These are phyloP conservation scores for Mastomys natalensis DNA, from an alignment of 2,113 vertebrate genomes.

Conservation along the genomic window DNA sequence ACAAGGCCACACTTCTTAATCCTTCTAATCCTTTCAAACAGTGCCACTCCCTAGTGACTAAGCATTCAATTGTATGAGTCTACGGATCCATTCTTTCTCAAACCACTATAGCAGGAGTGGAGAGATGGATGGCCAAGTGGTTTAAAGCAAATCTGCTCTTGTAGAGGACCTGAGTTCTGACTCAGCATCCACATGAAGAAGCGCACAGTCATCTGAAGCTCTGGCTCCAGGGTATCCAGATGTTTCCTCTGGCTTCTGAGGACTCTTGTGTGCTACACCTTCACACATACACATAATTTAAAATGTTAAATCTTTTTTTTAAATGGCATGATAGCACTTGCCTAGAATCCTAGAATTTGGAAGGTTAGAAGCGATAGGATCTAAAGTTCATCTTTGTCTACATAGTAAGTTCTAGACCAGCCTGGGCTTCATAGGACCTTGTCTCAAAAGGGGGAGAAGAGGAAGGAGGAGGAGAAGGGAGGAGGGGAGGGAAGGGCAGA, in stretches of 20 bases:
- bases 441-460: not conserved
- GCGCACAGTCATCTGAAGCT: not conserved
- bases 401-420: not conserved
- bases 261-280: not conserved
- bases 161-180: not conserved
- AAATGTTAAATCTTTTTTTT: not conserved
- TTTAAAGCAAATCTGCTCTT: not conserved
- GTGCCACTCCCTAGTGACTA: not conserved
- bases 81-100: not conserved
- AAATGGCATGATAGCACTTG: not conserved
- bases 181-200: not conserved
- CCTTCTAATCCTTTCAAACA: not conserved
- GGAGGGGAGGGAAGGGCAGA: accelerated
- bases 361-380: not conserved
- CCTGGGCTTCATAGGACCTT: not conserved
- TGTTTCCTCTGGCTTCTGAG: not conserved
- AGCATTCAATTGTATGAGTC: not conserved
- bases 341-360: not conserved
- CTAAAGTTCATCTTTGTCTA: not conserved
- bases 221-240: not conserved
- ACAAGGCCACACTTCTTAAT: not conserved
- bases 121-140: not conserved
- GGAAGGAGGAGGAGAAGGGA: too few species aligned
- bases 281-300: not conserved
- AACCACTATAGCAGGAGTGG: not conserved